These are phyloP conservation scores for Epinephelus awoara DNA, from an alignment of 2,797 vertebrate species.

Conservation along the genomic window DNA sequence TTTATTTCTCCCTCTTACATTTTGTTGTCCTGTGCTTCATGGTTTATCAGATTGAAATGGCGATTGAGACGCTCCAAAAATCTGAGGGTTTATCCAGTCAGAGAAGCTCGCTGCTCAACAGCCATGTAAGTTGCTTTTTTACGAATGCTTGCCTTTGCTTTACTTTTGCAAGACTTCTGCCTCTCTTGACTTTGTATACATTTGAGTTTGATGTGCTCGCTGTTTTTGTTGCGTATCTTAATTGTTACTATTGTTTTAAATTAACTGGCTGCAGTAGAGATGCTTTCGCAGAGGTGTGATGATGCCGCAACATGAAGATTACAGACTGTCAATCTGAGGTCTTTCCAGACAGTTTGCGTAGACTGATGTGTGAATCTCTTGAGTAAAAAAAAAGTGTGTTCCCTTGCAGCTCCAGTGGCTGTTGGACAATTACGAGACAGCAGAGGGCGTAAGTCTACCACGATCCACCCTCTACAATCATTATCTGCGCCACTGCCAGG, in stretches of 20 bases:
- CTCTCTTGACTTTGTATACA: slow-evolving; percentile 34
- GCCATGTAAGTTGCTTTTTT: slow-evolving; percentile 96
- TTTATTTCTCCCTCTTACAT: slow-evolving; percentile 86
- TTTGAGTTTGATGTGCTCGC: slow-evolving; percentile 56
- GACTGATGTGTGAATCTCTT: slow-evolving; percentile 13
- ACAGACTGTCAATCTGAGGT: slow-evolving; percentile 17
- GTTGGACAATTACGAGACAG: slow-evolving; percentile 98
- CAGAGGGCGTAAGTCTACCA: slow-evolving; percentile 97
- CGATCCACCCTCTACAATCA: slow-evolving; percentile 98
- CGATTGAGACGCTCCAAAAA: slow-evolving; percentile 99
- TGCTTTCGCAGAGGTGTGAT: slow-evolving; percentile 55
- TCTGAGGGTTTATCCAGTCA: slow-evolving; percentile 98
- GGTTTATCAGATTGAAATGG: slow-evolving; percentile 99
- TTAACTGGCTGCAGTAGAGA: slow-evolving; percentile 59
- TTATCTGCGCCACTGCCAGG: slow-evolving; percentile 98
- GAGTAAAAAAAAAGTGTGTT: slow-evolving; percentile 37
- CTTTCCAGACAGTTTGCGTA: slow-evolving; percentile 7
- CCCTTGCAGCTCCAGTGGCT: slow-evolving; percentile 95
- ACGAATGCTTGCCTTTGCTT: slow-evolving; percentile 59
- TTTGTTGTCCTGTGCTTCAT: slow-evolving; percentile 88
- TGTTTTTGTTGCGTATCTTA: slow-evolving; percentile 48
- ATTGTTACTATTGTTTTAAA: slow-evolving; percentile 49
- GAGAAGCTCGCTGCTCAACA: slow-evolving; percentile 99
- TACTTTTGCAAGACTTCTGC: slow-evolving; percentile 49
- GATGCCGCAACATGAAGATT: slow-evolving; percentile 27